Evolutionary conservation across 37 sponge, comb jelly and placozoan genomes (phyloP).

Genomic region (Diacarnus erythraeanus): DNA sequence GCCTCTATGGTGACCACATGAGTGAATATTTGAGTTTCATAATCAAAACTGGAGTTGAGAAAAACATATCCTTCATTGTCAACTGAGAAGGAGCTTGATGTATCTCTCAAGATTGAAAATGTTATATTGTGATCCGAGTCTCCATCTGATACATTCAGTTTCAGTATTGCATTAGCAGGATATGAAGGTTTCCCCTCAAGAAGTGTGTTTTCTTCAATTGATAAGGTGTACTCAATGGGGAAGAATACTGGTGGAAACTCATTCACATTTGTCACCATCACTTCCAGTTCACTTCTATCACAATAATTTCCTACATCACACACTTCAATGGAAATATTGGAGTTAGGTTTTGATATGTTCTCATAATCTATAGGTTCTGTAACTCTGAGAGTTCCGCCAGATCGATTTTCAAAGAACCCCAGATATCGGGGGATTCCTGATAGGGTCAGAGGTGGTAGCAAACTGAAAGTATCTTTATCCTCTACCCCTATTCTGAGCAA

Average conservation of each 20-base stretch:
- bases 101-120: slow-evolving; percentile 11
- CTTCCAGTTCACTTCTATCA: slow-evolving; percentile 4
- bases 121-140: slow-evolving; percentile 1
- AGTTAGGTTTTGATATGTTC: background rate
- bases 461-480: slow-evolving; percentile 52
- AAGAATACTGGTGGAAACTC: slow-evolving; percentile 41
- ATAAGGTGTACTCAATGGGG: slow-evolving; percentile 10
- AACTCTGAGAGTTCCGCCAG: slow-evolving; percentile 12
- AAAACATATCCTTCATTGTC: slow-evolving; percentile 32
- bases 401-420: background rate
- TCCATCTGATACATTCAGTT: slow-evolving; percentile 3
- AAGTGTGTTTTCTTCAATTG: slow-evolving; percentile 23
- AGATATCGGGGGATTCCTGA: background rate
- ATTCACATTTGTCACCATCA: slow-evolving; percentile 25
- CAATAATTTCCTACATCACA: slow-evolving; percentile 51
- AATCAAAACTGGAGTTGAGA: slow-evolving; percentile 40
- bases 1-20: slow-evolving; percentile 17
- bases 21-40: slow-evolving; percentile 9
- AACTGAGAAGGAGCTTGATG: slow-evolving; percentile 30
- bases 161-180: slow-evolving; percentile 38
- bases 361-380: slow-evolving; percentile 36
- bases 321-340: slow-evolving; percentile 39
- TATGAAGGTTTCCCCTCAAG: background rate
- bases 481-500: slow-evolving; percentile 28
- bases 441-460: slow-evolving; percentile 1